These are phyloP conservation scores for Pycnonotus jocosus DNA, from an alignment of 2,113 vertebrate species.

Conservation along the genomic window DNA sequence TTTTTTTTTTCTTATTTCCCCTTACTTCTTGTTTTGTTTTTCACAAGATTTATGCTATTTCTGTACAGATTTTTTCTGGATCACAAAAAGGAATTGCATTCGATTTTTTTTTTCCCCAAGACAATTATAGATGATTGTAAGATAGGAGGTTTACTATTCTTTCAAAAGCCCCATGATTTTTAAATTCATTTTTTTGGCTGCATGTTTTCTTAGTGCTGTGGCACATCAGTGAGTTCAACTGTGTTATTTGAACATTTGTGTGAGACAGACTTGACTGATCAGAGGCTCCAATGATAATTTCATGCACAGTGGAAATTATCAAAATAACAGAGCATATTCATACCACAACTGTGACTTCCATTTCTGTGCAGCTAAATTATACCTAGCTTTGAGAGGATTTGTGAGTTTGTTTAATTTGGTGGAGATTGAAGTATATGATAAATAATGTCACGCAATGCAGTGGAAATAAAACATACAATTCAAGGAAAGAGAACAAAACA, in stretches of 20 bases:
- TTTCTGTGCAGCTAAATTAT: background rate
- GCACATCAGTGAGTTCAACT: background rate
- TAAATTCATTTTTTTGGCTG: background rate
- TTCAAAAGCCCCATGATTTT: background rate
- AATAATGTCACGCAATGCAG: background rate
- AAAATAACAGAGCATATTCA: background rate
- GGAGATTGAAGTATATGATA: background rate
- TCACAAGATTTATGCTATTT: background rate
- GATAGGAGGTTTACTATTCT: background rate
- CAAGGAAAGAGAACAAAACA: background rate
- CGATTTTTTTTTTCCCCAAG: background rate
- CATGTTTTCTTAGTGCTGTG: background rate
- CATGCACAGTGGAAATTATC: background rate
- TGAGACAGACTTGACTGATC: background rate
- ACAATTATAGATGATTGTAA: background rate
- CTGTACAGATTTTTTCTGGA: background rate
- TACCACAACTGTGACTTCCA: background rate
- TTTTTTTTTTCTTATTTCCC: background rate
- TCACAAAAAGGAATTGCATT: background rate
- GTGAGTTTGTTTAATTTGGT: background rate
- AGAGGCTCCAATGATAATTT: background rate
- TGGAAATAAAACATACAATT: background rate
- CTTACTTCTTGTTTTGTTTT: background rate
- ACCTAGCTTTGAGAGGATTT: background rate
- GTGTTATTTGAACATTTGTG: background rate